A percentile compares a stretch with the other conserved stretches of the same genome.
Evolutionary conservation across 1,140 invertebrate species (phyloP).

Genomic region (Leptinotarsa defecta): DNA sequence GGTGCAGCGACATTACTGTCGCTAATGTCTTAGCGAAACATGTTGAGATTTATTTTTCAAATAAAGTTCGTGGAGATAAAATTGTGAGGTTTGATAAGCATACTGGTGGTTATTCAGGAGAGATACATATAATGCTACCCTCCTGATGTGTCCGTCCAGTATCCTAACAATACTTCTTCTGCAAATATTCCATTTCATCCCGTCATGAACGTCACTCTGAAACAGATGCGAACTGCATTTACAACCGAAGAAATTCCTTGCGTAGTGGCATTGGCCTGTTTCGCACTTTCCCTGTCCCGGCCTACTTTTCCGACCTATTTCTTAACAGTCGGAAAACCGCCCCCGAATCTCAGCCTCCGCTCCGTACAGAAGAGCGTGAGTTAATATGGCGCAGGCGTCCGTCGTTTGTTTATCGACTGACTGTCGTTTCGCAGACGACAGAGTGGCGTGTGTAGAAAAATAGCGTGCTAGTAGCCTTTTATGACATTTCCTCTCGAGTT

Average conservation of each 20-base stretch:
- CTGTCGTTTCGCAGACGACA: constrained; percentile 25
- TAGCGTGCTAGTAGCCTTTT: constrained; percentile 41
- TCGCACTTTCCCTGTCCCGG: constrained; percentile 1
- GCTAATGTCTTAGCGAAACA: too few species aligned
- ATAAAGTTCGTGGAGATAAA: too few species aligned
- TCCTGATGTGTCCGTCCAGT: too few species aligned
- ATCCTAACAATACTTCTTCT: too few species aligned
- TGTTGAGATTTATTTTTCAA: too few species aligned
- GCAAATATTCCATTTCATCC: too few species aligned
- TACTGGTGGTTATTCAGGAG: too few species aligned
- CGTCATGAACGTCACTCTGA: too few species aligned
- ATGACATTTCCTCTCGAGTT: constrained; percentile 34
- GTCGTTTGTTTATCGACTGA: constrained; percentile 42
- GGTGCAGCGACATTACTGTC: too few species aligned
- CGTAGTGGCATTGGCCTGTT: constrained; percentile 7
- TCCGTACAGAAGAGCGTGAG: neutral
- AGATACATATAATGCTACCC: too few species aligned
- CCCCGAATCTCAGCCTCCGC: neutral
- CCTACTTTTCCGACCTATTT: constrained; percentile 1
- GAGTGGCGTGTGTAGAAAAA: constrained; percentile 32
- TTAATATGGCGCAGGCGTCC: constrained; percentile 34
- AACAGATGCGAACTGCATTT: neutral
- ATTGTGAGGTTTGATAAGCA: too few species aligned
- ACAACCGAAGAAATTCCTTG: neutral
- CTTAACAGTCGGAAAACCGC: neutral